Evolutionary conservation across 1,140 invertebrate species (phyloP), one percentile per base, ranked within the genome.

Genomic region (Pogonomyrmex californicus): DNA sequence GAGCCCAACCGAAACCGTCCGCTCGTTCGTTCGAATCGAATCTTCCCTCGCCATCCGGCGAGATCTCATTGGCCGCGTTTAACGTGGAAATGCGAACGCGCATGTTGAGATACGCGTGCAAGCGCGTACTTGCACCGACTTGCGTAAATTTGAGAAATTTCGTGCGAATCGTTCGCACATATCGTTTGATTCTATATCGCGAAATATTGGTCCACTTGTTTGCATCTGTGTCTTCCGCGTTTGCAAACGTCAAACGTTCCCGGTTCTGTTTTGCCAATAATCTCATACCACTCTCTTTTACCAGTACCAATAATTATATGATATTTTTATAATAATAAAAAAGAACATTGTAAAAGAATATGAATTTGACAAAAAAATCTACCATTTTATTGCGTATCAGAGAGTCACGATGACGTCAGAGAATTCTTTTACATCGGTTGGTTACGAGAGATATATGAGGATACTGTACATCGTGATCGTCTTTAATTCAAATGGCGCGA

Each of bases 1-100:
- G 88, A 81, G 86, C 85, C 77, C 89, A 92, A 91, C 92, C 93
- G 91, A 93, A 88, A 93, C 91, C 89, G 92, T 93, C 91, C 93
- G 92, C 86, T 82, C 88, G 83, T 88, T 87, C 92, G 88, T 91
- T 90, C 88, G 91, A 88, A 92, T 83, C 85, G 87, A 91, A 91
- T 89, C 82, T 66, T 88, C 90, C 83, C 86, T 87, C 79, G 83
- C 83, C 36, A 62, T 79, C 60, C 76, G 75, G 66, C 75, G 87
- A 89, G 85, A 87, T 89, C 70, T 65, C 63, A 75, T 66, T 85
- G 78, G 73, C 41, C 38, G 73, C 79, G 87, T 90, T 88, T 86
- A 44, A 86, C 65, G 78, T 63, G 82, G 41, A 89, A 88, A 83
- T 44, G 79, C 65, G 38, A 82, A 47, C 41, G 51, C 78, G 36